Base-by-base conservation (phyloP, 2,113 vertebrate species). In the Gallinago paraguaiae region DNA sequence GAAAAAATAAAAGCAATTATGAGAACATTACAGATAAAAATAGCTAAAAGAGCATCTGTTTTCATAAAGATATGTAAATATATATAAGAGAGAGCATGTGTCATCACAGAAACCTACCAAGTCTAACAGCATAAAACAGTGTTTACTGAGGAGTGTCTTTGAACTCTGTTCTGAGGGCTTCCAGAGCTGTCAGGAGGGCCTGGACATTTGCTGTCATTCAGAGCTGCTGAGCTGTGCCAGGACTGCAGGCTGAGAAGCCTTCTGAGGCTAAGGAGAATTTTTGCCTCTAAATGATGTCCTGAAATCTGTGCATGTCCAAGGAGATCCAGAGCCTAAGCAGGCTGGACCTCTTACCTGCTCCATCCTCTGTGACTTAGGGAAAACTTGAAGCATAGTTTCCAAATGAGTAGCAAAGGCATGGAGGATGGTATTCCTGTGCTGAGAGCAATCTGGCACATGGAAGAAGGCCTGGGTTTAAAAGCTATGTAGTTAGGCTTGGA, bases 1-100 rank as follows among this genome's bases (percentile, higher is more conserved):
- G 63, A 92, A 59, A 92, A 97, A 96, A 92, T 69, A 91, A 96
- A 95, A 71, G 11, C 10, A 86, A 82, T 96, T 86, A 89, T 85
- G 60, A 95, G 74, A 90, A 86, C 64, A 72, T 46, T 82, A 79
- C 8, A 57, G 89, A 59, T 86, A 86, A 90, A 95, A 91, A 88
- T 19, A 83, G 69, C 35, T 75, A 96, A 71, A 7, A 88, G 18
- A 84, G 13, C 53, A 37, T 59, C 74, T 95, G 69, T 79, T 96
- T 93, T 88, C 61, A 69, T 27, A 25, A 93, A 86, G n/a, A 37
- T 86, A 30, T 4, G n/a, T 82, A 88, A 86, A 87, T 65, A 92
- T 7, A n/a, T 43, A 63, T 48, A 93, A 78, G 24, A 94, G 17
- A 94, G 18, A 88, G 24, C 8, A 37, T 23, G 28, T 7, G 7